Base-by-base conservation (phyloP, 2,797 vertebrate genomes). In the Hozukius guyotensis region DNA sequence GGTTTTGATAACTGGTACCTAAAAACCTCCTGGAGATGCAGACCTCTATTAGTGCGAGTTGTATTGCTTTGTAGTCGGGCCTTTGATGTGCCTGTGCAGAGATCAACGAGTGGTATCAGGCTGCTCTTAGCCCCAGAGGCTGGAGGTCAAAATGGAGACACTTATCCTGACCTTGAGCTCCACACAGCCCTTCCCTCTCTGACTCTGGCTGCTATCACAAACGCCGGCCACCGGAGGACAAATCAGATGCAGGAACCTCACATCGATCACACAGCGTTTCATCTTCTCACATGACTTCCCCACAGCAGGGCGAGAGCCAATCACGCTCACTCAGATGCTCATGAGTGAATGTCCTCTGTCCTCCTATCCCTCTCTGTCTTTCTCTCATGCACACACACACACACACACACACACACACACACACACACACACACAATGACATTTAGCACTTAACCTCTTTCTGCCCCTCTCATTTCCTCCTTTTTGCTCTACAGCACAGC, bases 201-300 rank as follows among this genome's bases (percentile, higher is more conserved):
- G 55, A 22, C 84, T 83, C 85, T 77, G 85, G 75, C 81, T 87
- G 69, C 86, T 71, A 79, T 90, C 89, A 75, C 59, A 75, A 84
- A 78, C 20, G 22, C 75, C 36, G 12, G 68, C 82, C 69, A 76
- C 64, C 10, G 22, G 82, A 88, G 90, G 86, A 91, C 88, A 87
- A 89, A 86, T 87, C 87, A 81, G 82, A 92, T 67, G 87, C 91
- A 88, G 80, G 85, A 89, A 71, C 88, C 83, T 83, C 77, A 32
- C 90, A 94, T 94, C 86, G 89, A 94, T 95, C 93, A 90, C 75
- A 53, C 77, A 69, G 72, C 10, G 78, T 78, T 91, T 88, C 88
- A 89, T 88, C 91, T 89, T 93, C 91, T 93, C 91, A 87, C 91
- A 92, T 94, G 92, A 92, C 92, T 88, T 89, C 84, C 77, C 80